Base-by-base conservation (phyloP, 2,797 vertebrate species). In the Sciurus carolinensis region DNA sequence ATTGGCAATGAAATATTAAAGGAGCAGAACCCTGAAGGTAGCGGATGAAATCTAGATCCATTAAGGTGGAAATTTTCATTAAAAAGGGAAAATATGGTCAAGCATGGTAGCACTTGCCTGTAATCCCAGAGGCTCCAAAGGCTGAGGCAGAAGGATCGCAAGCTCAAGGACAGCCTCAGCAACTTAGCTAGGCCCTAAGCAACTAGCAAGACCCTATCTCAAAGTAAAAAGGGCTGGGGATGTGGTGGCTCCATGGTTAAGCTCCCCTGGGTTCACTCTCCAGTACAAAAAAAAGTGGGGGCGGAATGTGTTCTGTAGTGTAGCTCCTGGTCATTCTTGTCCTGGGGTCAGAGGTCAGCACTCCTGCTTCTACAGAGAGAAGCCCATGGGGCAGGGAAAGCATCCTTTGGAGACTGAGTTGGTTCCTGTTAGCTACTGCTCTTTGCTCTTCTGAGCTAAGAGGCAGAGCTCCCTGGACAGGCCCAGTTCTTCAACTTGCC, bases 51-150 rank as follows among this genome's bases (percentile, higher is more conserved):
- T 47, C 67, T 76, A 50, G n/a, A 75, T 64, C 42, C 39, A 57
- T 18, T 62, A 11, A 91, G 76, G 79, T 91, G 24, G 72, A 91
- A 76, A 85, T 67, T 81, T 64, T 84, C 54, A 90, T 90, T 95
- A 36, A 81, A 96, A 92, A 94, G 30, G 42, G 52, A 77, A 90
- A 71, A 59, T 59, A n/a, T 18, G 20, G 54, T 57, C 54, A 7
- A 17, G 54, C 20, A 57, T 22, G 54, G 54, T 7, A 20, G 54
- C 20, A 22, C 54, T 57, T 57, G 54, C 20, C 54, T 22, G 6
- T 54, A 20, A 54, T 54, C 18, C 54, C 20, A 57, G 54, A 5
- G 18, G 54, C 54, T 54, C 20, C 20, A 20, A 57, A 22, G 20
- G 20, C 20, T 8, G 54, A 57, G 20, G 52, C 52, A 54, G 52